These are phyloP conservation scores for Lithobates sylvaticus DNA, from an alignment of 2,797 vertebrate genomes.

Conservation along the genomic window DNA sequence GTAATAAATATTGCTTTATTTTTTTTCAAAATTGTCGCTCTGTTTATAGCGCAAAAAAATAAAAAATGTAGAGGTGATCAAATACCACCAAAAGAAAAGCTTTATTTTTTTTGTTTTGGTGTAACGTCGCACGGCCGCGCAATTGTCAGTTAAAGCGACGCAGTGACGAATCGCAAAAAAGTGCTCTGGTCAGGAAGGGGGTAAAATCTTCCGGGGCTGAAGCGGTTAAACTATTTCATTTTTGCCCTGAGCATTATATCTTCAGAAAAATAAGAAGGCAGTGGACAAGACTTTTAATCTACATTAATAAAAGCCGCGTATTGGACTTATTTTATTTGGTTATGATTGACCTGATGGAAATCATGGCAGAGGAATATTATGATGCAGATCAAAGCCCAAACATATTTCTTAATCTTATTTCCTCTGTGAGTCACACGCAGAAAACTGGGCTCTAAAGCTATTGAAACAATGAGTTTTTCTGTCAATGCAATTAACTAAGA, in stretches of 20 bases:
- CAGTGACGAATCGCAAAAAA: too few relatives aligned
- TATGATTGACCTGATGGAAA: constrained; percentile 14
- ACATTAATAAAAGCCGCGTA: background rate
- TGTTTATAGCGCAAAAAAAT: too few relatives aligned
- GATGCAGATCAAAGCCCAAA: background rate
- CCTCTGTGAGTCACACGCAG: constrained; percentile 1
- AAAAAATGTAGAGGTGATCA: too few relatives aligned
- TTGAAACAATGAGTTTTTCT: background rate
- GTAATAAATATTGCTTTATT: too few relatives aligned
- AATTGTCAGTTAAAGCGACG: too few relatives aligned
- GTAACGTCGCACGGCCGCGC: too few relatives aligned
- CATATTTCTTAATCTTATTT: constrained; percentile 31
- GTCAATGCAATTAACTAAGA: background rate
- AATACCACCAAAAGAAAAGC: too few relatives aligned
- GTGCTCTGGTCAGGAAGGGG: too few relatives aligned
- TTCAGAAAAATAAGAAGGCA: background rate
- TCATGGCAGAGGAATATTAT: constrained; percentile 15
- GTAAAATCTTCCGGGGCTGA: too few relatives aligned
- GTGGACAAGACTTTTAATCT: background rate
- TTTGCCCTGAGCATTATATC: background rate
- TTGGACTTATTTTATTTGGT: constrained; percentile 1
- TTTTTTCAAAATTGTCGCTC: too few relatives aligned
- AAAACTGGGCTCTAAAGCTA: background rate
- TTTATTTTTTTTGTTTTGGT: too few relatives aligned
- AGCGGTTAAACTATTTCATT: background rate